These are phyloP conservation scores for Oncorhynchus gorbuscha DNA, from an alignment of 2,113 vertebrate species.

Conservation along the genomic window DNA sequence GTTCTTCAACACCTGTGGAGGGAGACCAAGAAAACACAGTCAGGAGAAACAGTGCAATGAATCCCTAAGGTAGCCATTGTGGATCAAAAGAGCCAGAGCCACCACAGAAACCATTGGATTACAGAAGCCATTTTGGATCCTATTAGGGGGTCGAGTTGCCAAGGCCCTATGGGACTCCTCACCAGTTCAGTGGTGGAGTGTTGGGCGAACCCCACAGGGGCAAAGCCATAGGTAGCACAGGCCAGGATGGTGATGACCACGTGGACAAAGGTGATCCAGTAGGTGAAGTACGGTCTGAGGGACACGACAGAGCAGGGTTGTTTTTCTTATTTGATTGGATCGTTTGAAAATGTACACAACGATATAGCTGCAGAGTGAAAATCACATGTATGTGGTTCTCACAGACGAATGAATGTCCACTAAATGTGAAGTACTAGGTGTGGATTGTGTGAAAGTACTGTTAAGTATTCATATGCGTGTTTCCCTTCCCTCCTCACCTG, in stretches of 20 bases:
- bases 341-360: too few species aligned
- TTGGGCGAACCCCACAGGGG: constrained; percentile 94
- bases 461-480: neutral
- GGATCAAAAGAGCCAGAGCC: too few species aligned
- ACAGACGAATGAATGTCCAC: too few species aligned
- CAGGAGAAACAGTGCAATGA: neutral
- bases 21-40: constrained; percentile 34
- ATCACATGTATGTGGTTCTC: too few species aligned
- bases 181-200: constrained; percentile 85
- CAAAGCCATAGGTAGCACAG: constrained; percentile 91
- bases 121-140: too few species aligned
- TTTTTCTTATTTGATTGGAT: too few species aligned
- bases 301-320: constrained; percentile 14
- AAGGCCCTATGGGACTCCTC: constrained; percentile 19
- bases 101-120: too few species aligned
- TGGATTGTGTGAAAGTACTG: neutral
- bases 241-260: constrained; percentile 90
- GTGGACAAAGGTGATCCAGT: constrained; percentile 97
- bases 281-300: constrained; percentile 91
- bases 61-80: too few species aligned
- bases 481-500: constrained; percentile 70
- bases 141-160: neutral
- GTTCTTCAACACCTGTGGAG: constrained; percentile 86
- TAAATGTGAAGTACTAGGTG: too few species aligned
- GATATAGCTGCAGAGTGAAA: too few species aligned